Evolutionary conservation across 2,888 invertebrate genomes (phyloP).

Genomic region (Tenthredo mesomela): DNA sequence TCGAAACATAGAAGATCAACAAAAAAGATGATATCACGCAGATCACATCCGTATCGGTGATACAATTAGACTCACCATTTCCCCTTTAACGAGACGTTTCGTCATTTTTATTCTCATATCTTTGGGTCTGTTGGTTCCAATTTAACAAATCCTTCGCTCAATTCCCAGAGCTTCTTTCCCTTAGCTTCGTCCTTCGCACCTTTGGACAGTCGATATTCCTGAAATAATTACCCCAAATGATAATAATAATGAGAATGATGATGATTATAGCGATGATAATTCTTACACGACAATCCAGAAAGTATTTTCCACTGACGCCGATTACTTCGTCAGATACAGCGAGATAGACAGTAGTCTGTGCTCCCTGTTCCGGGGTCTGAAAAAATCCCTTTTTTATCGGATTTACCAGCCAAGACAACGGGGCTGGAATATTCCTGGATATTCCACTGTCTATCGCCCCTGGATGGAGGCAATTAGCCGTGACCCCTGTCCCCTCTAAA

Average conservation of each 20-base stretch:
- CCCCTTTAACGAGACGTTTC: no score
- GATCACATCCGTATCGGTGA: no score
- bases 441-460: conserved; percentile 92
- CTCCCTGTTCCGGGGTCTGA: conserved; percentile 88
- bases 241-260: conserved; percentile 12
- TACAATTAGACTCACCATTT: no score
- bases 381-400: conserved; percentile 86
- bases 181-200: conserved; percentile 85
- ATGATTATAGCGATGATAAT: not conserved
- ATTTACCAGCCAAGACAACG: conserved; percentile 85
- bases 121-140: conserved; percentile 86
- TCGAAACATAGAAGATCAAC: no score
- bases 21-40: no score
- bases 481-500: conserved; percentile 88
- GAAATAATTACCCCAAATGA: conserved; percentile 55
- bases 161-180: conserved; percentile 91
- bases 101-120: conserved; percentile 79
- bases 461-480: conserved; percentile 93
- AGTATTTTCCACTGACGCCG: conserved; percentile 88
- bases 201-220: conserved; percentile 82
- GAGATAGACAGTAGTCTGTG: conserved; percentile 88
- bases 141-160: conserved; percentile 87
- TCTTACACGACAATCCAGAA: conserved; percentile 85
- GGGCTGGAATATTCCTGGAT: conserved; percentile 89
- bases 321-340: conserved; percentile 87